Conservation (phyloP, 2,888 invertebrate genomes). For the Erebia aethiops region DNA sequence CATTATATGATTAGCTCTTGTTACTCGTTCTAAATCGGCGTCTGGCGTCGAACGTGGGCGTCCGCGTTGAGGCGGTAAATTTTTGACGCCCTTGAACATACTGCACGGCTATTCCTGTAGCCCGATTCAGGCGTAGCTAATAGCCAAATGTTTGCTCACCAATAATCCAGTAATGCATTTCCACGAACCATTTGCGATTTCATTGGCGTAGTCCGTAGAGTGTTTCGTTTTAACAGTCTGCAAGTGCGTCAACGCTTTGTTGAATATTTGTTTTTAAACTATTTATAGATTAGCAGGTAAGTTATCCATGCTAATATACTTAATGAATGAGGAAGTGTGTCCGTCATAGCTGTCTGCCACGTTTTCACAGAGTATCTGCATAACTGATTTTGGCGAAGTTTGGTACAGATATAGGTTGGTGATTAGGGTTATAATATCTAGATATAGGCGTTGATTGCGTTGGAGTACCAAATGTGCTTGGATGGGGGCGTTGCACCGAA, state of each 20-base stretch:
- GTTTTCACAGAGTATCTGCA: too few species aligned
- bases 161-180: slow-evolving; percentile 39
- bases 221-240: slow-evolving; percentile 43
- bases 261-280: slow-evolving; percentile 8
- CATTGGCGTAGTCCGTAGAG: slow-evolving; percentile 27
- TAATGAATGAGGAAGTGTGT: too few species aligned
- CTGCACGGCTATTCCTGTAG: slow-evolving; percentile 47
- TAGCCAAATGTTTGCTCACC: slow-evolving; percentile 39
- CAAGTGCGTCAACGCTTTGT: slow-evolving; percentile 10
- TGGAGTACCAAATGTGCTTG: too few species aligned
- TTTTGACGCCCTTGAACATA: slow-evolving; percentile 53
- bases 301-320: too few species aligned
- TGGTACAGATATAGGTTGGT: too few species aligned
- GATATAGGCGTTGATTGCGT: too few species aligned
- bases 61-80: slow-evolving; percentile 39
- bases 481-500: too few species aligned
- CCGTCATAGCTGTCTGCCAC: too few species aligned
- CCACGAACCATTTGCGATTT: slow-evolving; percentile 37
- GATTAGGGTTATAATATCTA: too few species aligned
- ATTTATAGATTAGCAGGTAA: background rate
- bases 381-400: too few species aligned
- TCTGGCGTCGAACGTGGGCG: slow-evolving; percentile 47
- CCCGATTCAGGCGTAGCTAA: slow-evolving; percentile 33
- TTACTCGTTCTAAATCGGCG: slow-evolving; percentile 56
- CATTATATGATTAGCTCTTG: slow-evolving; percentile 44